phyloP scores from a whole-genome alignment of 2,113 vertebrate species.

The Campylorhamphus procurvoides region DNA sequence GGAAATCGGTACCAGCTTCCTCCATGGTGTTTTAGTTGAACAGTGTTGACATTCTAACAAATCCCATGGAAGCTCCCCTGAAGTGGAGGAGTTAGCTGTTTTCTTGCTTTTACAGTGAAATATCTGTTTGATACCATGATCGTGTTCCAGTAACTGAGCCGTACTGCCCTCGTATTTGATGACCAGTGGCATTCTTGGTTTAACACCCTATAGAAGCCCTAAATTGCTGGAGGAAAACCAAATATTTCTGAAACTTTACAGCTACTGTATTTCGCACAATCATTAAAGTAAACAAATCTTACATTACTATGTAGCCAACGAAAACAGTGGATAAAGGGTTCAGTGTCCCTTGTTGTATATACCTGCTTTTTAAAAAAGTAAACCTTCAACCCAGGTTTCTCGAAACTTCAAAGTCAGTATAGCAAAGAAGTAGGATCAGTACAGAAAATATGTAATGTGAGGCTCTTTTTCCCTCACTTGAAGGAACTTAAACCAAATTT shows the following conservation, averaged over 20 bases:
- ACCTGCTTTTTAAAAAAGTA: slow-evolving; percentile 55
- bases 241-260: slow-evolving; percentile 74
- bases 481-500: slow-evolving; percentile 37
- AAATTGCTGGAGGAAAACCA: slow-evolving; percentile 71
- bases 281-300: slow-evolving; percentile 74
- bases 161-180: slow-evolving; percentile 55
- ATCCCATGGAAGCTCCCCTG: slow-evolving; percentile 78
- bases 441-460: slow-evolving; percentile 51
- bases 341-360: slow-evolving; percentile 74
- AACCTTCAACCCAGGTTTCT: slow-evolving; percentile 45
- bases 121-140: slow-evolving; percentile 62
- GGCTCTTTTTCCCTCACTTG: slow-evolving; percentile 27
- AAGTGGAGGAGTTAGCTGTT: slow-evolving; percentile 74
- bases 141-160: slow-evolving; percentile 57
- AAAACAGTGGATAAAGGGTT: slow-evolving; percentile 74
- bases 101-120: slow-evolving; percentile 74
- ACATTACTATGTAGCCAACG: slow-evolving; percentile 61
- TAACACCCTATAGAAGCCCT: slow-evolving; percentile 69
- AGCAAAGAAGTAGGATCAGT: slow-evolving; percentile 45
- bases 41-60: slow-evolving; percentile 84
- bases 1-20: slow-evolving; percentile 80
- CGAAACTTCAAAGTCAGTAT: slow-evolving; percentile 24
- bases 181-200: slow-evolving; percentile 77
- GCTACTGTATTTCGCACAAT: slow-evolving; percentile 76
- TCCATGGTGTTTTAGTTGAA: slow-evolving; percentile 80